Conservation (phyloP, 2,113 vertebrate genomes). For the Myxocyprinus asiaticus region DNA sequence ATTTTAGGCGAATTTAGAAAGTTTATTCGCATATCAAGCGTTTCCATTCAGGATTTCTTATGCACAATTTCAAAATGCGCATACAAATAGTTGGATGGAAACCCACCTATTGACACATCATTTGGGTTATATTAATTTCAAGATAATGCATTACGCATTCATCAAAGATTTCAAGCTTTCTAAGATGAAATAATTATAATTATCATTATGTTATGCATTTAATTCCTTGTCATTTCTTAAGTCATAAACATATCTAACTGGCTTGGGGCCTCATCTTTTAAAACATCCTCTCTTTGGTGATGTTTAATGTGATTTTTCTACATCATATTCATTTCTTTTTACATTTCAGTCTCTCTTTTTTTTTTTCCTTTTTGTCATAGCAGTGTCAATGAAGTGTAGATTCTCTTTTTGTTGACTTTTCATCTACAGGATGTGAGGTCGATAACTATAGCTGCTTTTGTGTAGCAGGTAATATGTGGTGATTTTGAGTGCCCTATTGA, state of each 20-base stretch:
- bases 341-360: no score
- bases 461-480: not conserved
- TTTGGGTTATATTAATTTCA: constrained; percentile 16
- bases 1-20: no score
- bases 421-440: not conserved
- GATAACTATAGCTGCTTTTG: not conserved
- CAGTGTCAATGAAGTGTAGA: not conserved
- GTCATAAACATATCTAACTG: not conserved
- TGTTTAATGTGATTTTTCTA: not conserved
- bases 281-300: no score
- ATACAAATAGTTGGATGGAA: no score
- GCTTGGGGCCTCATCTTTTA: not conserved
- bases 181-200: not conserved
- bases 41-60: no score
- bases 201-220: not conserved
- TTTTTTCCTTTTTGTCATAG: not conserved
- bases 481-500: not conserved
- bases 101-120: constrained; percentile 31
- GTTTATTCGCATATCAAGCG: no score
- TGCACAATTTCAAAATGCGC: no score
- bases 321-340: not conserved
- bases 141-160: not conserved
- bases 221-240: not conserved
- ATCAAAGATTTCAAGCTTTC: constrained; percentile 11
- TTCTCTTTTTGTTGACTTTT: not conserved